These are phyloP conservation scores for Sebastes fasciatus DNA, from an alignment of 2,113 vertebrate genomes.

Conservation along the genomic window DNA sequence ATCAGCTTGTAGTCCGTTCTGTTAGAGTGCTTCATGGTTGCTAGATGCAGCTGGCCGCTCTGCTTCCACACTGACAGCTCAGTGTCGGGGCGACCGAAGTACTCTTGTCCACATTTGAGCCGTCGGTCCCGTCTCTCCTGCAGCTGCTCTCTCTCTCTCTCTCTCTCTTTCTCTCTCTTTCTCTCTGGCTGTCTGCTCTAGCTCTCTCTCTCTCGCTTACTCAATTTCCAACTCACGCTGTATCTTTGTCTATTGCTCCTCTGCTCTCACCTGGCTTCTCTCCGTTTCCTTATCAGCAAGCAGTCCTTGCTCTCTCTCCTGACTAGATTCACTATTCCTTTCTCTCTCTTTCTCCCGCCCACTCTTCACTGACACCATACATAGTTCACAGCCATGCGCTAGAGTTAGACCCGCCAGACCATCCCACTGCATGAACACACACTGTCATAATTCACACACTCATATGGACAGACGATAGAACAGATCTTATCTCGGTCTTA, in stretches of 20 bases:
- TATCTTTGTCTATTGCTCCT: slow-evolving; percentile 19
- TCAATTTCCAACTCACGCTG: slow-evolving; percentile 32
- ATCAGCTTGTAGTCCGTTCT: slow-evolving; percentile 80
- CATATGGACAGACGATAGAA: slow-evolving; percentile 8
- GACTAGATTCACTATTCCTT: slow-evolving; percentile 23
- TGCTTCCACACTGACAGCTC: slow-evolving; percentile 66
- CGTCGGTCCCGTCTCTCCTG: slow-evolving; percentile 42
- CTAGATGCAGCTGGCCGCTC: slow-evolving; percentile 79
- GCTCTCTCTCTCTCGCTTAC: slow-evolving; percentile 2
- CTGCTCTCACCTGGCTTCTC: slow-evolving; percentile 45
- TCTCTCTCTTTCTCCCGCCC: slow-evolving; percentile 32
- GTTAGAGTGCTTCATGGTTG: slow-evolving; percentile 81
- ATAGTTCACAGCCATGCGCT: slow-evolving; percentile 69
- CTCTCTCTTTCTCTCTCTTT: slow-evolving; percentile 8
- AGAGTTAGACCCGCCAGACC: slow-evolving; percentile 49
- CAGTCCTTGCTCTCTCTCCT: slow-evolving; percentile 13
- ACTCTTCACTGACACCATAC: slow-evolving; percentile 51
- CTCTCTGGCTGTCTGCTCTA: slow-evolving; percentile 28
- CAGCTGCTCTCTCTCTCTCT: slow-evolving; percentile 61
- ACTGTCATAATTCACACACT: slow-evolving; percentile 1
- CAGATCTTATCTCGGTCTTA: not conserved
- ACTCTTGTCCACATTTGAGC: slow-evolving; percentile 84
- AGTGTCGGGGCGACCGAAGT: slow-evolving; percentile 59
- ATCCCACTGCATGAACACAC: slow-evolving; percentile 23
- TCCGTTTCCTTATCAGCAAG: slow-evolving; percentile 36